Conservation (phyloP, 2,113 vertebrate genomes). For the Daphoenositta chrysoptera region DNA sequence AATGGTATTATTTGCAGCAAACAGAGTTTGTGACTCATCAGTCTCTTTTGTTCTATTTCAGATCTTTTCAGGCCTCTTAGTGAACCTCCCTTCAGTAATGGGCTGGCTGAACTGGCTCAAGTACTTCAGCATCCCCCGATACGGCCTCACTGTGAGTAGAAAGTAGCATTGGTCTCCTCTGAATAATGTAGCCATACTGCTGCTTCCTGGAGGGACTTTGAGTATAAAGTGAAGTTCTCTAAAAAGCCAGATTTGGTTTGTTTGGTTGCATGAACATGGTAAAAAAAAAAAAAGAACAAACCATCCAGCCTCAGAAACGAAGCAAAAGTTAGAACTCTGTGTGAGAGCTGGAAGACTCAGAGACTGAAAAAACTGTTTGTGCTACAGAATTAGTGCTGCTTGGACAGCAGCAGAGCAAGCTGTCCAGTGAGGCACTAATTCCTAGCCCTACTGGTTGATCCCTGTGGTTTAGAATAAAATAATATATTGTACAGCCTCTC, state of each 20-base stretch:
- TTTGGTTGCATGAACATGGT: not conserved
- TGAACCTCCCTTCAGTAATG: conserved; percentile 68
- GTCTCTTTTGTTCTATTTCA: conserved; percentile 1
- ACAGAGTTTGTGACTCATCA: not conserved
- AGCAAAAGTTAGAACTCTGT: not conserved
- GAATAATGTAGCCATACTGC: not conserved
- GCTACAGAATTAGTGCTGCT: not conserved
- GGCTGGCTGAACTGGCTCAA: conserved; percentile 69
- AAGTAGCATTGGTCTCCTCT: not conserved
- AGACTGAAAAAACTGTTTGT: not conserved
- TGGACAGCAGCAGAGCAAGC: not conserved
- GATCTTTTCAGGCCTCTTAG: conserved; percentile 70
- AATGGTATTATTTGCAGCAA: not conserved
- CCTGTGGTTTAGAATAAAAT: not conserved
- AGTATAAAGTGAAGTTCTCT: not conserved
- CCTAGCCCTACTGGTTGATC: not conserved
- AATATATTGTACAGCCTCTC: not conserved
- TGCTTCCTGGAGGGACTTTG: not conserved
- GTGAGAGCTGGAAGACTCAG: not conserved
- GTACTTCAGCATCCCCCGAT: conserved; percentile 70
- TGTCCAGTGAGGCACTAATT: not conserved
- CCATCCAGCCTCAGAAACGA: not conserved
- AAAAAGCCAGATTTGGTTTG: not conserved
- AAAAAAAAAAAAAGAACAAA: not conserved
- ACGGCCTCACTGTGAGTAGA: conserved; percentile 64